Evolutionary conservation across 2,888 invertebrate genomes (phyloP), one percentile per base, ranked within the genome.

Genomic region (Pammene aurita): DNA sequence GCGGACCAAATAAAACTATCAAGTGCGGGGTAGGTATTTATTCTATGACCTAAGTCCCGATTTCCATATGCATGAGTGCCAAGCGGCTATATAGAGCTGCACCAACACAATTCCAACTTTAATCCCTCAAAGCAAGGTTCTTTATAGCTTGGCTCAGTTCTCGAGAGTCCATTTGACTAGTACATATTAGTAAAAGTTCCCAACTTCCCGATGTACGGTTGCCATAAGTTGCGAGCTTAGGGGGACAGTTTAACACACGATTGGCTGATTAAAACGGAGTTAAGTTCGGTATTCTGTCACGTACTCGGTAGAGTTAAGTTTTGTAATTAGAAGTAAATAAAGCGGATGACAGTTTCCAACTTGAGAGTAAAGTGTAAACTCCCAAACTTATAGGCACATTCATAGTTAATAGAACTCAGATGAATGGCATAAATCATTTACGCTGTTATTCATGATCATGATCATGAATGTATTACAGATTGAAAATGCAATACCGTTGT

Each of bases 111-210:
- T 83, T 76, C 84, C 78, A 72, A 79, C 88, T 79, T 77, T 88
- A 83, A 80, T 61, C 70, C 77, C 62, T 71, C 73, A 76, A 70
- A 70, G 72, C 85, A 89, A 78, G 81, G 86, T 77, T 75, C 78
- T 77, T 83, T 87, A 86, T 92, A 79, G 81, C 76, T 78, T 79
- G 82, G 74, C 74, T 73, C 72, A 76, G 81, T 76, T 78, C 89
- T 85, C 89, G 80, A 85, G 89, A 88, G 90, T 89, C 90, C 90
- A 91, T 92, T 91, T 92, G 91, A 90, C 91, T 92, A 89, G 88
- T 83, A 84, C 87, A 86, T 88, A 92, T 92, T 91, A 91, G 90
- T 91, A 90, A 91, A 90, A 90, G 88, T 89, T 90, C 86, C 84
- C 85, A 81, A 79, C 85, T 83, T 84, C 80, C 76, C 76, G 72